Evolutionary conservation across 2,113 vertebrate genomes (phyloP).

Genomic region (Vidua chalybeata): DNA sequence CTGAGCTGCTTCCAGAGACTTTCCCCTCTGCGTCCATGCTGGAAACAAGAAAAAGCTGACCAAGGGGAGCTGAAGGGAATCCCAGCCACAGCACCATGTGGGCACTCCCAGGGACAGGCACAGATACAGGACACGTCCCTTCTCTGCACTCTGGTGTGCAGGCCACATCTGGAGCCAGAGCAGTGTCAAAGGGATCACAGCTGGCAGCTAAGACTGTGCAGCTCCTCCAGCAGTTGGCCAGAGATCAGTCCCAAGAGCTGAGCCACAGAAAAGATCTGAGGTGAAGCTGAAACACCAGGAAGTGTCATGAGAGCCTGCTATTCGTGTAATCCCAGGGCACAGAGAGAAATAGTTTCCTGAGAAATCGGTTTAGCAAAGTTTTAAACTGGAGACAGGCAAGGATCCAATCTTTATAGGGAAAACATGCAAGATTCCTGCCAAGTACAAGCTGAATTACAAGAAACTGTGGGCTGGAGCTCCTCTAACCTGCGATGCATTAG

Average conservation of each 20-base stretch:
- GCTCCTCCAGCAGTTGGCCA: background rate
- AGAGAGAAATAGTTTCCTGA: background rate
- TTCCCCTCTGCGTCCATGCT: background rate
- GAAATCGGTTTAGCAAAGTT: background rate
- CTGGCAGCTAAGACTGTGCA: background rate
- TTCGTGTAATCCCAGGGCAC: background rate
- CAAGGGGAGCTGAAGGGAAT: background rate
- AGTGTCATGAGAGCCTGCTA: background rate
- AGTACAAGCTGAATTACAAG: background rate
- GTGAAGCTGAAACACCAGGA: background rate
- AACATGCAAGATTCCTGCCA: slow-evolving; percentile 13
- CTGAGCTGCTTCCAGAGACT: background rate
- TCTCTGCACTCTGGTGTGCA: background rate
- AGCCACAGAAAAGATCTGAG: background rate
- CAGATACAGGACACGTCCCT: background rate
- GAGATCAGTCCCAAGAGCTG: background rate
- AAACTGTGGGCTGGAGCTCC: background rate
- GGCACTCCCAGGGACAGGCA: background rate
- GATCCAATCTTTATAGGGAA: background rate
- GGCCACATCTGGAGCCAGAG: background rate
- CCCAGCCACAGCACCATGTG: background rate
- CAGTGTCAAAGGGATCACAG: background rate
- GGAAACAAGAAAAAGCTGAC: background rate
- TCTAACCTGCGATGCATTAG: background rate
- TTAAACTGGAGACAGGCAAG: background rate